Percentiles rank a stretch among this genome's conserved stretches.
Conservation (phyloP, 2,113 vertebrate species). For the Vombatus ursinus region DNA sequence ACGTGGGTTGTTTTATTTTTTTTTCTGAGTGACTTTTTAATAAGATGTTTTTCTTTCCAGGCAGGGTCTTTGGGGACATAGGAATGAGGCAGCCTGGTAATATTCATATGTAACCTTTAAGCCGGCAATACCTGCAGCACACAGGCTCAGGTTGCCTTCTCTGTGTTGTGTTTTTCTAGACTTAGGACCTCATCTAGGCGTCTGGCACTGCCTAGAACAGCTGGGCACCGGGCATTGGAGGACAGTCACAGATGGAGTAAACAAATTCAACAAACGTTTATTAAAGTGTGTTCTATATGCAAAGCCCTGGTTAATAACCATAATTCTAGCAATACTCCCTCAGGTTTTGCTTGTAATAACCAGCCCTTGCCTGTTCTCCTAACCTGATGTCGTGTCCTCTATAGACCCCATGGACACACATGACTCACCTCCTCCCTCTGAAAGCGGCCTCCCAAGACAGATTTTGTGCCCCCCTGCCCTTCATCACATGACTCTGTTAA, state of each 20-base stretch:
- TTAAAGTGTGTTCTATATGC: background rate
- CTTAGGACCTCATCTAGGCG: background rate
- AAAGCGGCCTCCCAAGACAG: background rate
- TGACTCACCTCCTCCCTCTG: background rate
- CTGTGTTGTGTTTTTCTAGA: background rate
- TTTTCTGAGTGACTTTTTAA: background rate
- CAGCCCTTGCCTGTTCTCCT: background rate
- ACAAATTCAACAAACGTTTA: background rate
- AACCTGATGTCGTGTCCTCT: background rate
- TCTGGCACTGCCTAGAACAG: background rate
- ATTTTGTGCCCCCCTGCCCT: background rate
- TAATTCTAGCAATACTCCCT: background rate
- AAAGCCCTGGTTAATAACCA: constrained; percentile 1
- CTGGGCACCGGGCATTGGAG: background rate
- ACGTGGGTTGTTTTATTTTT: background rate
- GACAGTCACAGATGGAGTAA: background rate
- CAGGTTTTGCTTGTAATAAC: background rate
- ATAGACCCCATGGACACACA: background rate
- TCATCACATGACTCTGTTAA: background rate
- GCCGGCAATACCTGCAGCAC: background rate
- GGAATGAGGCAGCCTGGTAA: background rate
- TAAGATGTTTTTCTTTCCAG: background rate
- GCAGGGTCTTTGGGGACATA: background rate
- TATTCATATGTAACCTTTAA: background rate
- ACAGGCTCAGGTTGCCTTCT: background rate